Evolutionary conservation across 2,888 invertebrate species (phyloP).

Genomic region (Mesochorus sp.): DNA sequence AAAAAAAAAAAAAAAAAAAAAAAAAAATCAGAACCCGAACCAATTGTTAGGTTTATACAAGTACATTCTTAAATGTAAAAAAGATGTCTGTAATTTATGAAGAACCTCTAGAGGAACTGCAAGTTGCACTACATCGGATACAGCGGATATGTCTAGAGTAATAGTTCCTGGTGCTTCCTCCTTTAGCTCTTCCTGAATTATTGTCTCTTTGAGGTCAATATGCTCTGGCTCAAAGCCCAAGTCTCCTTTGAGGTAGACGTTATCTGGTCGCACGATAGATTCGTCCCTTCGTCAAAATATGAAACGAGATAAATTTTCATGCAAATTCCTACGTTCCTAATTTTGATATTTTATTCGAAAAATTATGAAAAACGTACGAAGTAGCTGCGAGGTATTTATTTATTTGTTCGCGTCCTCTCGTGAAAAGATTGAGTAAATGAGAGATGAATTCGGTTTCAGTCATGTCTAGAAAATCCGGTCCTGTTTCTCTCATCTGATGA

Average conservation of each 20-base stretch:
- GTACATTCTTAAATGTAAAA: neutral
- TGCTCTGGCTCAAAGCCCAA: conserved; percentile 67
- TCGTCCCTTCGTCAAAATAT: conserved; percentile 35
- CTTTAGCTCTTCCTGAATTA: neutral
- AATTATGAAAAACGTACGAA: conserved; percentile 40
- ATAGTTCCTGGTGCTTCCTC: neutral
- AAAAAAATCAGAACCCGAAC: too few species aligned
- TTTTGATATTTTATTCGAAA: neutral
- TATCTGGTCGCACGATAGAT: conserved; percentile 55
- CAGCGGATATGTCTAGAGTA: neutral
- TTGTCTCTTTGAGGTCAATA: conserved; percentile 40
- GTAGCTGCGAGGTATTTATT: conserved; percentile 14
- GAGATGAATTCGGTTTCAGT: conserved; percentile 62
- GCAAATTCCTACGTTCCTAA: neutral
- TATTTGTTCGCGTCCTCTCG: conserved; percentile 30
- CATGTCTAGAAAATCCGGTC: conserved; percentile 63
- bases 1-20: too few species aligned
- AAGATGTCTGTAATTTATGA: neutral
- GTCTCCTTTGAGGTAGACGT: conserved; percentile 65
- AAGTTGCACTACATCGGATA: neutral
- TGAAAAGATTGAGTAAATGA: conserved; percentile 28
- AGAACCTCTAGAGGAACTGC: conserved; percentile 16
- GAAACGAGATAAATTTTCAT: neutral
- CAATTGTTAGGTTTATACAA: too few species aligned
- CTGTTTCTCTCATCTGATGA: conserved; percentile 28